A percentile compares a stretch with the other conserved stretches of the same genome.
These are phyloP conservation scores for Lamellibrachia satsuma DNA, from an alignment of 2,888 invertebrate species.

Conservation along the genomic window DNA sequence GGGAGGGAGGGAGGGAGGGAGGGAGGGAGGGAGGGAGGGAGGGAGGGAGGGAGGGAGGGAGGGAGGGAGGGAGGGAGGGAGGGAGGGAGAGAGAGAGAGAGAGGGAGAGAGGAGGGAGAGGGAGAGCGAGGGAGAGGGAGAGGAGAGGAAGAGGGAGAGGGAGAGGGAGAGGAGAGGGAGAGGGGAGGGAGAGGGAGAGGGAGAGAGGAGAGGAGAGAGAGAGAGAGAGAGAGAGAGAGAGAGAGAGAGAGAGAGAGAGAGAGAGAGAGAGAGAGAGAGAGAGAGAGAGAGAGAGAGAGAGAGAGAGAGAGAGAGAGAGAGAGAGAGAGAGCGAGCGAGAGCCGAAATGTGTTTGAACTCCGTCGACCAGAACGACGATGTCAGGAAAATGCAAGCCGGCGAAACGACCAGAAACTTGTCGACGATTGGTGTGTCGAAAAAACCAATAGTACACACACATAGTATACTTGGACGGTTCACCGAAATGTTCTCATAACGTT, in stretches of 20 bases:
- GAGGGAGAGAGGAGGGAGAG: not conserved
- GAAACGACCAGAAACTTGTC: no score
- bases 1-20: not conserved
- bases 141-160: not conserved
- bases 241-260: not conserved
- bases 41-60: not conserved
- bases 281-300: not conserved
- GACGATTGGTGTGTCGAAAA: no score
- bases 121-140: no score
- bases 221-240: not conserved
- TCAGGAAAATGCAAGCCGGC: no score
- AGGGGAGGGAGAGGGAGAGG: not conserved
- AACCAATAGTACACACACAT: no score
- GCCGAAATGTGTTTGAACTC: no score
- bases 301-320: not conserved
- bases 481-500: no score
- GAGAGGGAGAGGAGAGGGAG: not conserved
- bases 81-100: not conserved
- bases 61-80: not conserved
- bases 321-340: no score
- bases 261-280: not conserved
- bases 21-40: not conserved
- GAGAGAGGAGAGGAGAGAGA: not conserved
- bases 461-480: no score
- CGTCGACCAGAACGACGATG: no score